Evolutionary conservation across 1,140 invertebrate genomes (phyloP).

Genomic region (Bombus turneri): DNA sequence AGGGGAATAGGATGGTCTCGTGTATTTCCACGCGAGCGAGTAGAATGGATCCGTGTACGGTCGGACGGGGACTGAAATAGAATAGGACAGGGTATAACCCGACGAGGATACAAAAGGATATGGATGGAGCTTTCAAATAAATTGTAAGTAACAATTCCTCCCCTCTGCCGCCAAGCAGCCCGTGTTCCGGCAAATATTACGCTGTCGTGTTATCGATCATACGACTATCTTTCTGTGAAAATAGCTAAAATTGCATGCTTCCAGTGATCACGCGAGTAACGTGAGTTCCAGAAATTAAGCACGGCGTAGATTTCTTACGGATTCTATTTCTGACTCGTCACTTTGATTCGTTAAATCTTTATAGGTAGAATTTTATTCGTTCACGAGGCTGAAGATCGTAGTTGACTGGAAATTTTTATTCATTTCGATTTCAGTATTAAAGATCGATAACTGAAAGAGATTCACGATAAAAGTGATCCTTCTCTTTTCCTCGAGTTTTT

Average conservation of each 20-base stretch:
- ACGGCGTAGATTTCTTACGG: not conserved
- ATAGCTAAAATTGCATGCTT: not conserved
- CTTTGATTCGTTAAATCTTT: not conserved
- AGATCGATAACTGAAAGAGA: too few relatives aligned
- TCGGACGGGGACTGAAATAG: not conserved
- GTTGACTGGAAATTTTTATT: too few relatives aligned
- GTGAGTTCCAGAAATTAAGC: not conserved
- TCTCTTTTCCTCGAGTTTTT: too few relatives aligned
- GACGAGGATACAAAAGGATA: conserved; percentile 28
- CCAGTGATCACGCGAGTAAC: not conserved
- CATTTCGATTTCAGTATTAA: too few relatives aligned
- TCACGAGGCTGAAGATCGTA: too few relatives aligned
- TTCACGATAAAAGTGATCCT: too few relatives aligned
- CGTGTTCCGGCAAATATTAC: conserved; percentile 10
- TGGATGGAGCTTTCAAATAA: conserved; percentile 26
- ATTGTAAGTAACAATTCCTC: conserved; percentile 30
- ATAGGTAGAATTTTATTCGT: not conserved
- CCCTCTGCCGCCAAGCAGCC: not conserved
- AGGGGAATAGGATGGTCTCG: conserved; percentile 5
- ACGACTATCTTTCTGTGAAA: not conserved
- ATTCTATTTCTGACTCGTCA: not conserved
- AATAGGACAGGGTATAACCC: not conserved
- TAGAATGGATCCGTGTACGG: conserved; percentile 10
- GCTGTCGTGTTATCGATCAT: conserved; percentile 1
- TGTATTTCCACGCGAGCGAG: conserved; percentile 7